Conservation (phyloP, 1,140 invertebrate species). For the Geopemphigus sp. region DNA sequence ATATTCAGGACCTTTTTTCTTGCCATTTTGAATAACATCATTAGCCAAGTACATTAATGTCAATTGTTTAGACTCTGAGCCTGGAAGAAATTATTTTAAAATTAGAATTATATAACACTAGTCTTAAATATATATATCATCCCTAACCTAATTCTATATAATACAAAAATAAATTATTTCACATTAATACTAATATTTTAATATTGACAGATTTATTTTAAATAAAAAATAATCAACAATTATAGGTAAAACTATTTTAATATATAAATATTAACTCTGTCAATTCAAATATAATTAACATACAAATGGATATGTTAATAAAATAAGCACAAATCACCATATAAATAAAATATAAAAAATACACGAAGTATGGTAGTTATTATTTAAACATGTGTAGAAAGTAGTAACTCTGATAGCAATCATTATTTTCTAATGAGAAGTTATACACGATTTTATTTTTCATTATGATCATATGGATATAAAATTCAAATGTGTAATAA, state of each 20-base stretch:
- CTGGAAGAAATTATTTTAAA: constrained; percentile 62
- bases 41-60: constrained; percentile 97
- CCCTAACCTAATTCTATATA: background rate
- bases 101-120: background rate
- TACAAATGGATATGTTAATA: no score
- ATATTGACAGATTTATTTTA: background rate
- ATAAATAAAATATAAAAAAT: background rate
- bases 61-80: constrained; percentile 79
- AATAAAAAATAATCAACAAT: background rate
- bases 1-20: constrained; percentile 96
- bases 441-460: background rate
- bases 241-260: no score
- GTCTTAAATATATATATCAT: background rate
- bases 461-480: background rate
- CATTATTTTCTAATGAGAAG: background rate
- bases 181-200: no score
- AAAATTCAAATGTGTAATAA: background rate
- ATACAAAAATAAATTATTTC: background rate
- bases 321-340: background rate
- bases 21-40: constrained; percentile 98
- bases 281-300: no score
- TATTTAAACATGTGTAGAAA: background rate
- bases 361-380: background rate
- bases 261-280: no score
- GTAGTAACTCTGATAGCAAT: no score